A percentile compares a stretch with the other conserved stretches of the same genome.
Conservation (phyloP, 2,888 invertebrate species). For the Agrilus mali region DNA sequence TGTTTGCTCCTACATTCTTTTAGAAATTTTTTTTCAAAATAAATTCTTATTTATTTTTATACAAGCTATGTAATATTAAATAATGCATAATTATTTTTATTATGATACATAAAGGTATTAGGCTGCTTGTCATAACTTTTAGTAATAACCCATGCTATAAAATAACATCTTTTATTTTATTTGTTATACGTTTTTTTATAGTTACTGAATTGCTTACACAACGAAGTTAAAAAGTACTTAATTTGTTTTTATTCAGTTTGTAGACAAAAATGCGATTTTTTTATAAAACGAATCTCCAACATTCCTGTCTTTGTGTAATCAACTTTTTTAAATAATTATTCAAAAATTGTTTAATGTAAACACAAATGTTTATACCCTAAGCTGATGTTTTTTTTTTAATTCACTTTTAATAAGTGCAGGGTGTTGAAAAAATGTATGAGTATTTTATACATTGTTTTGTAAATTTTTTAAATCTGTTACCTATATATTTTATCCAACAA, state of each 20-base stretch:
- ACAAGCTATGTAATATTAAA: too few relatives aligned
- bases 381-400: background rate
- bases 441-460: constrained; percentile 1
- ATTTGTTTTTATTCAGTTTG: background rate
- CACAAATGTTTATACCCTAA: background rate
- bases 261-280: background rate
- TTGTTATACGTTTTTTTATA: background rate
- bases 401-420: constrained; percentile 9
- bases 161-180: too few relatives aligned
- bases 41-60: too few relatives aligned
- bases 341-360: too few relatives aligned
- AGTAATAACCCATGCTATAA: too few relatives aligned
- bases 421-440: constrained; percentile 5
- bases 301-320: background rate
- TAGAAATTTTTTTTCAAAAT: too few relatives aligned
- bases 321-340: too few relatives aligned
- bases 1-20: too few relatives aligned
- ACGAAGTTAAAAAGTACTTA: background rate
- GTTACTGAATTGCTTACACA: background rate
- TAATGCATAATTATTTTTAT: too few relatives aligned
- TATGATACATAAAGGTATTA: too few relatives aligned
- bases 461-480: background rate
- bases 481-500: too few relatives aligned
- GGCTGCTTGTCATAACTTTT: too few relatives aligned
- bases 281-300: background rate